Base-by-base conservation (phyloP, 2,888 invertebrate genomes). In the Tipula vernalis region DNA sequence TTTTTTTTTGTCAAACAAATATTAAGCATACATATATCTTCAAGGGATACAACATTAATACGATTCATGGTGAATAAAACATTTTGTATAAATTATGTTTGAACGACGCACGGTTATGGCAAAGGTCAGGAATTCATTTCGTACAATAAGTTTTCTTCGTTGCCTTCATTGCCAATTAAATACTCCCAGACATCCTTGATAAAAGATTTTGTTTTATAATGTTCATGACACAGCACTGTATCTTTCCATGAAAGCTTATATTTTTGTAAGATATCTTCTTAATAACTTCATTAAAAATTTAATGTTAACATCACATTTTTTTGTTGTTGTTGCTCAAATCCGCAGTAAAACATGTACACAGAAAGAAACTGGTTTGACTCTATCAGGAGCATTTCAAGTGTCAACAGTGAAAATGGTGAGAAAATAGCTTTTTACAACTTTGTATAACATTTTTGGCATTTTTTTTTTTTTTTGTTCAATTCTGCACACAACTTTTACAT, bases 371-470 rank as follows among this genome's bases (percentile, higher is more conserved):
- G 28, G 28, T 71, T 71, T 71, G 28, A 71, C 71, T 71, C 12
- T 18, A 71, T 71, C 71, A 28, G 28, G 28, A 71, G 28, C 71
- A 71, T 71, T 71, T 71, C 71, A 71, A 71, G 28, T 71, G 71
- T 71, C 28, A 71, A 18, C 28, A 71, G 71, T 71, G 71, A 71
- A 71, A 71, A 71, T 71, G 71, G 71, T 71, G 71, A 28, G 71
- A 71, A 71, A 71, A 71, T 71, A 71, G 71, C 71, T 71, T 71
- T 71, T 71, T 71, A 71, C 71, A 71, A 71, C 71, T 71, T 71
- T 71, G 71, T 71, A 28, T 28, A 71, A 71, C 10, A 71, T 28
- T 71, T 71, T 18, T 28, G 71, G 28, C 71, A 5, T 51, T 51
- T 51, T 51, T 51, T n/a, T 51, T 51, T n/a, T 51, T 51, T 51